A percentile compares a stretch with the other conserved stretches of the same genome.
Conservation (phyloP, 1,140 invertebrate species). For the Papilio helenus region DNA sequence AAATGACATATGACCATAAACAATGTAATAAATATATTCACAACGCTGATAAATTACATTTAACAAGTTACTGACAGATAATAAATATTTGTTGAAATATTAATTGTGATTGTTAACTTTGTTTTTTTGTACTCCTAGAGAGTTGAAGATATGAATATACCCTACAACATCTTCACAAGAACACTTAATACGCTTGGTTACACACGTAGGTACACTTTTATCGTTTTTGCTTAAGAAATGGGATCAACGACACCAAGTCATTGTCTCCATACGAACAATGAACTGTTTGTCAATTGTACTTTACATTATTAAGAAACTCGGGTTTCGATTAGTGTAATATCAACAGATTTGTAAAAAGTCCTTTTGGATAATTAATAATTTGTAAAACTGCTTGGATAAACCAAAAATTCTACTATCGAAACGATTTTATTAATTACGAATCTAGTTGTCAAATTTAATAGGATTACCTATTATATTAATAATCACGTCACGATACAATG, state of each 20-base stretch:
- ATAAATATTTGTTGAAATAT: background rate
- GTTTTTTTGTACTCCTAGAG: background rate
- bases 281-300: conserved; percentile 27
- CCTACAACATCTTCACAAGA: background rate
- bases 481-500: background rate
- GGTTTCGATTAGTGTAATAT: background rate
- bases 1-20: background rate
- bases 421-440: background rate
- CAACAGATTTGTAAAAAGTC: background rate
- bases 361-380: background rate
- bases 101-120: background rate
- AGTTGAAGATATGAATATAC: background rate
- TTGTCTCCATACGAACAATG: conserved; percentile 31
- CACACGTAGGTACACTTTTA: conserved; percentile 1
- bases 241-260: conserved; percentile 28
- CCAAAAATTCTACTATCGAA: background rate
- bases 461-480: no score
- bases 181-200: background rate
- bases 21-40: background rate
- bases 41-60: background rate
- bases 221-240: conserved; percentile 24
- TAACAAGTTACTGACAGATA: background rate
- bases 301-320: conserved; percentile 1
- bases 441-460: background rate
- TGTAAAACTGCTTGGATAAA: background rate